Base-by-base conservation (phyloP, 2,797 vertebrate species). In the Choloepus didactylus region DNA sequence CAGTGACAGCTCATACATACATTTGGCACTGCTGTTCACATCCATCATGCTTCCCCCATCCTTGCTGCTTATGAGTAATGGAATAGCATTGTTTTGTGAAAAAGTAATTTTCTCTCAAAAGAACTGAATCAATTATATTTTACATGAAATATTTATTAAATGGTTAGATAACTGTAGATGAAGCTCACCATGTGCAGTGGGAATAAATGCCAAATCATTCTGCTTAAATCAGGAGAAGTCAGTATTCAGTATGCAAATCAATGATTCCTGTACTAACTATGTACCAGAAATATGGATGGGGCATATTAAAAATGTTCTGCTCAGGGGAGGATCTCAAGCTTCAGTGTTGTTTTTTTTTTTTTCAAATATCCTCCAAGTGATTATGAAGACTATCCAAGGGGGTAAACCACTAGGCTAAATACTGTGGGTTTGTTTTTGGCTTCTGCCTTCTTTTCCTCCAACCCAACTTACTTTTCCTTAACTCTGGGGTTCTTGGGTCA, bases 131-230 rank as follows among this genome's bases (percentile, higher is more conserved):
- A 54, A 46, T 85, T 19, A 0, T 60, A 19, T 87, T 54, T 94
- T 89, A 66, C 18, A 35, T 44, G 56, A 1, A 89, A 82, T 92
- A 84, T 69, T 87, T 95, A 3, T 92, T 64, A 95, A 97, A 90
- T 6, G 64, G 10, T 86, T 96, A 54, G 85, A 44, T 12, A 5
- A 81, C 4, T 73, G 5, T 56, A 46, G 51, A 67, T 54, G 72
- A 95, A 59, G 21, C 14, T 69, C 5, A 31, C 73, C 1, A 35
- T 64, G 3, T 31, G 0, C 0, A 75, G 23, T 56, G 35, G 73
- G 29, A 94, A 91, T 72, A 82, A 77, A 51, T 67, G 54, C 46
- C 75, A 62, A 75, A 81, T 72, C 56, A 49, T 76, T 70, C 8
- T 1, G 14, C 2, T 93, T 88, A 49, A 2, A 87, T 62, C 9